Base-by-base conservation (phyloP, 2,888 invertebrate species). In the Didymodactylos carnosus region DNA sequence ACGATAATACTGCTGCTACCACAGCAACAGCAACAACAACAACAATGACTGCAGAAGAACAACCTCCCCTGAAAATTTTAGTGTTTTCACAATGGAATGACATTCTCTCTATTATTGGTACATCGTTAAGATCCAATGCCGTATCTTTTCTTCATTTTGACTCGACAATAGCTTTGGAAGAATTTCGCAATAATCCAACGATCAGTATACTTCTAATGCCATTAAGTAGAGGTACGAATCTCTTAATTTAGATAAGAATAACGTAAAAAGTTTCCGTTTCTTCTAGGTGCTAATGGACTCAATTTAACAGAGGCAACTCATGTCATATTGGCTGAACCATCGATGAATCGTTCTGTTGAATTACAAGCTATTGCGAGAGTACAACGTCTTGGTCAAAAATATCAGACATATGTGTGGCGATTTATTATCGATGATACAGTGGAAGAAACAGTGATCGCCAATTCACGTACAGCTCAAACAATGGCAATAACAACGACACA, bases 281-380 rank as follows among this genome's bases (percentile, higher is more conserved):
- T 8, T 72, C 85, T 86, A 73, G 90, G 90, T n/a, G 86, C 88
- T 0, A 90, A 90, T 80, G 91, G 91, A 0, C 83, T 91, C 16
- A 91, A 91, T 83, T 82, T 91, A 71, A 87, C 88, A 39, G 90
- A 90, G 83, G 90, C 91, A 0, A 89, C 88, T 0, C 89, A 90
- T 81, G 88, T 90, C 0, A 85, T 91, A 70, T 84, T 91, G 29
- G 87, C 89, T 0, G 90, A 91, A 78, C 90, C 90, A 0, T 85
- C 89, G 51, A 83, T 90, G 25, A 89, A 90, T 82, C 87, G 87
- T 3, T 88, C 88, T 0, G 88, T 88, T 79, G 89, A 90, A 79
- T 82, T 87, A 19, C 90, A 91, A 83, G 90, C 90, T 1, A 87
- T 91, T 75, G 90, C 90, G 0, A 84, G 91, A 75, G 86, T 91